phyloP scores from a whole-genome alignment of 53 echinoderm and acorn worm genomes.

The Holothuria leucospilota region DNA sequence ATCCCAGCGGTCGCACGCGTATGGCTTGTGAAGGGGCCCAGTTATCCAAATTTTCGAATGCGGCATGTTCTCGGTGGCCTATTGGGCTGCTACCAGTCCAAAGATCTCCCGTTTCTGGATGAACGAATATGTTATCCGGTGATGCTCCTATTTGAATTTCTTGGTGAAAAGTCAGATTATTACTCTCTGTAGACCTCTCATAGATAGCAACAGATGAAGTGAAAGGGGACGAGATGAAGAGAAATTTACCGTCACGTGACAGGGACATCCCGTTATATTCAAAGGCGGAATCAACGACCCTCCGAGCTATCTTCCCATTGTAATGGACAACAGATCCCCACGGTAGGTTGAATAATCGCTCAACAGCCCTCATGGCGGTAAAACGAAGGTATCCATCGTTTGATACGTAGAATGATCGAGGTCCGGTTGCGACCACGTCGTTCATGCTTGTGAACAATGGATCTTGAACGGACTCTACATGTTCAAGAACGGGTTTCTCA shows the following conservation, averaged over 20 bases:
- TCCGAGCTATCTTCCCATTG: neutral
- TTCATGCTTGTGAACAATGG: slow-evolving; percentile 12
- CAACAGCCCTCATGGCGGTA: neutral
- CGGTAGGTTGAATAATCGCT: neutral
- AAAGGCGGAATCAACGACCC: neutral
- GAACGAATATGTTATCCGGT: slow-evolving; percentile 48
- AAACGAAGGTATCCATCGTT: neutral
- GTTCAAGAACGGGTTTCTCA: neutral
- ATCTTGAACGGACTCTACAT: slow-evolving; percentile 2
- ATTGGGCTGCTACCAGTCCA: slow-evolving; percentile 14
- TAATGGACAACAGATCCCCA: slow-evolving; percentile 47
- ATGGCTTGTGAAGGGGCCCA: slow-evolving; percentile 8
- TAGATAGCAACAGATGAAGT: neutral
- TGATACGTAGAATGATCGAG: slow-evolving; percentile 1
- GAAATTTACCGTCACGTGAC: slow-evolving; percentile 11
- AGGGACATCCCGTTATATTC: slow-evolving; percentile 35
- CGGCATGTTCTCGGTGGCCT: neutral
- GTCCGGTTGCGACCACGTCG: neutral
- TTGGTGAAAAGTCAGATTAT: slow-evolving; percentile 10
- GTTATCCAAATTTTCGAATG: slow-evolving; percentile 10
- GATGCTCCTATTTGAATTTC: neutral
- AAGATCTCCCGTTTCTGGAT: slow-evolving; percentile 35
- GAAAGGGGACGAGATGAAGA: neutral
- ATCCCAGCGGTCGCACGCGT: neutral
- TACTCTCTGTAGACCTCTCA: neutral